Evolutionary conservation across 2,888 invertebrate genomes (phyloP).

Genomic region (Blastobasis adustella): DNA sequence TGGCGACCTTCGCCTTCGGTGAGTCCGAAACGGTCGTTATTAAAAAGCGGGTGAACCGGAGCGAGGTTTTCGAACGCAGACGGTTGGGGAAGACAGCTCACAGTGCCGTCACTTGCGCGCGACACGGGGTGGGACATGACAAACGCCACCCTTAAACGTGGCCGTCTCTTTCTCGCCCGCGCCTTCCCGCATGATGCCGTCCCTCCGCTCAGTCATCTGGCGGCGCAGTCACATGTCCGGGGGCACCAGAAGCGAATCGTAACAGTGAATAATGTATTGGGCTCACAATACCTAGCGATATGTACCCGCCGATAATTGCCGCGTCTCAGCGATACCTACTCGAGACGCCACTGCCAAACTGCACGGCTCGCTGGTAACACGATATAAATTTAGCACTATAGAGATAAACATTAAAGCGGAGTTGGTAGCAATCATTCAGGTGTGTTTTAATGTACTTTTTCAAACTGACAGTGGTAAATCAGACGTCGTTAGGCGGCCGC

Average conservation of each 20-base stretch:
- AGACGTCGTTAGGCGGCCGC: conserved; percentile 54
- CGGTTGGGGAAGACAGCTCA: conserved; percentile 54
- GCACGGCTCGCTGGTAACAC: conserved; percentile 2
- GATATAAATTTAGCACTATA: conserved; percentile 43
- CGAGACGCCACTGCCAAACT: conserved; percentile 1
- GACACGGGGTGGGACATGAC: conserved; percentile 66
- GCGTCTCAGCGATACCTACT: conserved; percentile 2
- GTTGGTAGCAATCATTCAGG: conserved; percentile 49
- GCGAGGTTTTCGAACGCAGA: conserved; percentile 55
- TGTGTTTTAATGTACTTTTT: conserved; percentile 56
- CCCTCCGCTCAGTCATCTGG: conserved; percentile 55
- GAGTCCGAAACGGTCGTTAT: conserved; percentile 16
- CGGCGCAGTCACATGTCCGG: conserved; percentile 52
- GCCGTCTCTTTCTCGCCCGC: conserved; percentile 38
- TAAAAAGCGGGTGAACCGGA: conserved; percentile 38
- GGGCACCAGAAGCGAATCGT: conserved; percentile 67
- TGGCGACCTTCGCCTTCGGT: conserved; percentile 2
- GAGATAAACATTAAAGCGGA: conserved; percentile 40
- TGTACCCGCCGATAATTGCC: conserved; percentile 19
- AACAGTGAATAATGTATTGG: conserved; percentile 67
- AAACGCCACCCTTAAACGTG: conserved; percentile 55
- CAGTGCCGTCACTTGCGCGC: conserved; percentile 56
- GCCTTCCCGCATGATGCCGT: conserved; percentile 22
- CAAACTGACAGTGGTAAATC: conserved; percentile 67
- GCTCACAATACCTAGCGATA: conserved; percentile 57